Evolutionary conservation across 2,797 vertebrate species (phyloP).

Genomic region (Protosalanx chinensis): DNA sequence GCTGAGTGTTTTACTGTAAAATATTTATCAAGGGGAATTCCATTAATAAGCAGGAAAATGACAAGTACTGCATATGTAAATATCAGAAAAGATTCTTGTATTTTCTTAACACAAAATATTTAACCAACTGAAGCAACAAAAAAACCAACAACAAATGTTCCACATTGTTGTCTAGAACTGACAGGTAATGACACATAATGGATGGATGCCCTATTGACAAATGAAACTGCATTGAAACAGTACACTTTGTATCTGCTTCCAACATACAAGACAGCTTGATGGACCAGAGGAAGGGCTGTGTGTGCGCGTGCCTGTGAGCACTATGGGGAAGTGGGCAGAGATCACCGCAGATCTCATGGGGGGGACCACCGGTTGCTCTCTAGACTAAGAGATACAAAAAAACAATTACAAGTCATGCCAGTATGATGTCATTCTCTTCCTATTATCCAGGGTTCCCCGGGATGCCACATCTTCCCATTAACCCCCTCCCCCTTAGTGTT

Average conservation of each 20-base stretch:
- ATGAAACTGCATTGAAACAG: too few relatives aligned
- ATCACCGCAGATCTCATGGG: neutral
- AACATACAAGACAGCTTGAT: conserved; percentile 40
- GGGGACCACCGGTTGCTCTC: neutral
- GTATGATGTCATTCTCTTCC: conserved; percentile 27
- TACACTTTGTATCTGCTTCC: conserved; percentile 31
- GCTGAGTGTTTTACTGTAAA: conserved; percentile 30
- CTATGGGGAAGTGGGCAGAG: neutral
- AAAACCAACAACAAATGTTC: neutral
- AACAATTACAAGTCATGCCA: neutral
- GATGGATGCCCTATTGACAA: conserved; percentile 22
- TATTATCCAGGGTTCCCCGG: conserved; percentile 31
- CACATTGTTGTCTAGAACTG: neutral
- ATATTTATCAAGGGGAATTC: conserved; percentile 40
- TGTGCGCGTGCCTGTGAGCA: conserved; percentile 5
- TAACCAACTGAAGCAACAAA: too few relatives aligned
- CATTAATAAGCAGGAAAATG: conserved; percentile 24
- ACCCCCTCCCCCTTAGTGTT: conserved; percentile 16
- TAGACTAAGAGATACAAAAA: conserved; percentile 5
- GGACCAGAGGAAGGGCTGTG: conserved; percentile 19
- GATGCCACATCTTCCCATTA: conserved; percentile 46
- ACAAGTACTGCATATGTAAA: neutral
- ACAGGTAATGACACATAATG: neutral
- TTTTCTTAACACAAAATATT: neutral
- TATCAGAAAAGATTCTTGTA: neutral